Evolutionary conservation across 2,797 vertebrate species (phyloP), one percentile per base, ranked within the genome.

Genomic region (Eulemur albifrons): DNA sequence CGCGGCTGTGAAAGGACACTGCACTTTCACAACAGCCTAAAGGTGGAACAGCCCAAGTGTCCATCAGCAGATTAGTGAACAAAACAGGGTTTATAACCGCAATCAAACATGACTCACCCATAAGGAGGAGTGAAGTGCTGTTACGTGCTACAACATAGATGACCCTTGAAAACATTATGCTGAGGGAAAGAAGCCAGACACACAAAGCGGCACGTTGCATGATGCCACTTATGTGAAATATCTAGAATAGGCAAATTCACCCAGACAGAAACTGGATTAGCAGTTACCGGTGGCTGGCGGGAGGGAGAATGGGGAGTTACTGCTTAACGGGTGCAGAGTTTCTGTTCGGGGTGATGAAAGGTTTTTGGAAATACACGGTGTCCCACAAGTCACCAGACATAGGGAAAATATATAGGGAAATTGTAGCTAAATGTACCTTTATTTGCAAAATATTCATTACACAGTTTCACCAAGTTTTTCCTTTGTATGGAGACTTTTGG

Each of bases 81-180:
- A 25, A 76, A 40, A 38, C 5, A 4, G 4, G 38, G 30, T 17
- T 0, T 25, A 4, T 35, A 14, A 23, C 8, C 4, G 7, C 35
- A 59, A 4, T 8, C 3, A 52, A 35, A 25, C 21, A 0, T 17
- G 12, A 8, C 2, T 17, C 10, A 7, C 1, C 27, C 18, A 0
- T 11, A 12, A 7, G 27, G 35, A 18, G 52, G 57, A n/a, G 8
- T 54, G 25, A 11, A 2, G 12, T 3, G 50, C 69, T 70, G 48
- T 73, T 45, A 43, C 89, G 5, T 1, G 30, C 50, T 43, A 0
- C 40, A 5, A 0, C 10, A 8, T 4, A 18, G 63, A 4, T 14
- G 65, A 67, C 6, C 59, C 32, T 50, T n/a, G 67, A n/a, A 63
- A 65, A 45, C 45, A 7, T 45, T 7, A 8, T 14, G 5, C 70